Base-by-base conservation (phyloP, 2,888 invertebrate species). In the Aporophyla lueneburgensis region DNA sequence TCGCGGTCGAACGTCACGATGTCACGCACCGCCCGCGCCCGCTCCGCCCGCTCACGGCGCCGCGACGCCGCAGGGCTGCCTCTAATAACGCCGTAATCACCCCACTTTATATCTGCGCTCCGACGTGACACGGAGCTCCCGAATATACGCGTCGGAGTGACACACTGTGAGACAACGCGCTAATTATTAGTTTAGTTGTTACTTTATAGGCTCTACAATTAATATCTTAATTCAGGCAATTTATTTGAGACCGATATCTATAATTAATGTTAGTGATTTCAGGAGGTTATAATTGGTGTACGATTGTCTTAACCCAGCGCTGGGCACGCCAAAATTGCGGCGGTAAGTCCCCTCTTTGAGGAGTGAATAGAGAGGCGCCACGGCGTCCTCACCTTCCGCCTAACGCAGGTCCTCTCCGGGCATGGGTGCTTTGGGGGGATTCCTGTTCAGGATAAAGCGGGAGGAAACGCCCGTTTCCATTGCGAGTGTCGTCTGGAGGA, bases 1-100 rank as follows among this genome's bases (percentile, higher is more conserved):
- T 54, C 87, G 91, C 92, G 91, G 93, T 92, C 93, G 90, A 93
- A 93, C 85, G 91, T 94, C 95, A 95, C 95, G 95, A 94, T 93
- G 91, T 89, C 89, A 91, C 91, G 92, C 91, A 88, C 89, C 90
- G 88, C 80, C 84, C 83, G 65, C 90, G 88, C 80, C 10, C 59
- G 40, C 33, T 16, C 10, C 40, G 12, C 24, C 6, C 65, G 68
- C 19, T 19, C 46, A 14, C 16, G 24, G 16, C 46, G 46, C 73
- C 78, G 71, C 82, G 70, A 59, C 80, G 78, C 89, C 87, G 61
- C 84, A 89, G 87, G 87, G 89, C 79, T 87, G 87, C 24, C 89
- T 62, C 79, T 87, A 89, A 89, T 83, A 86, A 83, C 72, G 74
- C 14, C 71, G 56, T 81, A 70, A 87, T 85, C 86, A 83, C 83